Conservation (phyloP, 2,797 vertebrate species). For the Karalla daura region DNA sequence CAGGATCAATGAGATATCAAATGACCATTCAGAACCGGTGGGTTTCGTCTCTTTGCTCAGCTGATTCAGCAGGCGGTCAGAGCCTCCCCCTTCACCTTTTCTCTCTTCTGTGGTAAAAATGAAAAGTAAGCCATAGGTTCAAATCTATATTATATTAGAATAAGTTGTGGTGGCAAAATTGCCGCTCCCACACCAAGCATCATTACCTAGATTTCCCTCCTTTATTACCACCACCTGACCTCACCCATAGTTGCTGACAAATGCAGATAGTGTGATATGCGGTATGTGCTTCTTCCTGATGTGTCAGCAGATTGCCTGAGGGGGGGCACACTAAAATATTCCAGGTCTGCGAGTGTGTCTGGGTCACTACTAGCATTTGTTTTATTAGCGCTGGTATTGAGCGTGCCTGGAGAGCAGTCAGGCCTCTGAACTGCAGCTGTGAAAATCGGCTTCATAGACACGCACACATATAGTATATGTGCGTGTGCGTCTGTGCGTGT, state of each 20-base stretch:
- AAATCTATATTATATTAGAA: neutral
- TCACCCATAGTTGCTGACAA: neutral
- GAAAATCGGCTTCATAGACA: neutral
- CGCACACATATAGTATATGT: neutral
- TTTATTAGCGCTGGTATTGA: neutral
- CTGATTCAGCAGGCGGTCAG: neutral
- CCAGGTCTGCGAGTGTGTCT: neutral
- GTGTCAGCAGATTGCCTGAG: neutral
- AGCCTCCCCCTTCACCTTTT: neutral
- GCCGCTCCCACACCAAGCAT: neutral
- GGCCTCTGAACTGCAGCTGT: neutral
- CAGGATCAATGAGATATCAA: constrained; percentile 52
- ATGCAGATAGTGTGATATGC: neutral
- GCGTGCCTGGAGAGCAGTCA: neutral
- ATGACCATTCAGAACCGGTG: constrained; percentile 18
- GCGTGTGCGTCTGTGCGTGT: neutral
- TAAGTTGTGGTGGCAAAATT: neutral
- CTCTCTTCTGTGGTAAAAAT: neutral
- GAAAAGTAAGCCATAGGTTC: neutral
- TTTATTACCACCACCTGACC: neutral
- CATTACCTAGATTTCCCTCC: too few species aligned
- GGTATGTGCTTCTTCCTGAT: neutral
- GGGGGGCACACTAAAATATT: neutral
- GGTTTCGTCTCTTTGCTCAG: constrained; percentile 7
- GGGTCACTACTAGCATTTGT: neutral